Conservation (phyloP, 2,888 invertebrate species). For the Dicyrtoma fusca region DNA sequence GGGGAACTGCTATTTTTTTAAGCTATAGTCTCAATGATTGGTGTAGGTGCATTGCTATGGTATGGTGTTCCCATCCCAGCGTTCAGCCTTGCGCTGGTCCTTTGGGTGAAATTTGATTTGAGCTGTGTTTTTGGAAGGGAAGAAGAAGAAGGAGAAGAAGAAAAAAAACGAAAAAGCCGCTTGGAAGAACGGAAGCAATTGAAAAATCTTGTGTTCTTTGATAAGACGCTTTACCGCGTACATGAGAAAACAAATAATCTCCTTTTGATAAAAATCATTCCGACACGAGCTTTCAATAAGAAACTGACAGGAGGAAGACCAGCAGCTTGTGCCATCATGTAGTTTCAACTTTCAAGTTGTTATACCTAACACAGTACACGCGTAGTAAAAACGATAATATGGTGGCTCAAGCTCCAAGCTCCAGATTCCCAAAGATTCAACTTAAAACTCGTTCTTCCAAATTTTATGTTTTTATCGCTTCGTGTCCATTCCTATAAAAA, state of each 20-base stretch:
- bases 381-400: too few species aligned
- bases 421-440: too few species aligned
- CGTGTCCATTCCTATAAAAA: too few species aligned
- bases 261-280: constrained; percentile 44
- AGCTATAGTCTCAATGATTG: too few species aligned
- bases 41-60: too few species aligned
- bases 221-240: constrained; percentile 31
- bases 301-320: constrained; percentile 1
- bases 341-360: not conserved
- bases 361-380: too few species aligned
- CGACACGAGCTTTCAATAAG: constrained; percentile 32
- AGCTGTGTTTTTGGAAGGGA: constrained; percentile 11
- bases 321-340: constrained; percentile 30
- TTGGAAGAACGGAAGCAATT: constrained; percentile 41
- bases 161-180: constrained; percentile 1
- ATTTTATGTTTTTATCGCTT: too few species aligned
- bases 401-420: too few species aligned
- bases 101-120: constrained; percentile 19
- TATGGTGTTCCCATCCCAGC: too few species aligned
- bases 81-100: not conserved
- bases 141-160: not conserved
- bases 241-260: constrained; percentile 44
- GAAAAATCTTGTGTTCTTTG: constrained; percentile 37
- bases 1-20: too few species aligned
- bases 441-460: too few species aligned